Evolutionary conservation across 2,113 vertebrate genomes (phyloP).

Genomic region (Sigmodon hispidus): DNA sequence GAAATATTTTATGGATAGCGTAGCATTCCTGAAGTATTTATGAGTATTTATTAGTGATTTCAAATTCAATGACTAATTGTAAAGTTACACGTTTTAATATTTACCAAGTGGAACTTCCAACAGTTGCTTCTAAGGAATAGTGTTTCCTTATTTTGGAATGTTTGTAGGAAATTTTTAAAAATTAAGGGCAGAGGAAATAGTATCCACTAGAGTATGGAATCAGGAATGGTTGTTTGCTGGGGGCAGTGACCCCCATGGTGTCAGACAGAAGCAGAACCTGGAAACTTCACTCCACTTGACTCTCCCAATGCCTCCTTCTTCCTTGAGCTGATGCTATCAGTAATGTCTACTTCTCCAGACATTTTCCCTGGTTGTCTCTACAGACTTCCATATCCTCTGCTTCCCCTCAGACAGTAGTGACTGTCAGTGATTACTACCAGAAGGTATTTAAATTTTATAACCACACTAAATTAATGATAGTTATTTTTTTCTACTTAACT

Average conservation of each 20-base stretch:
- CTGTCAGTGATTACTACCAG: slow-evolving; percentile 33
- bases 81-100: slow-evolving; percentile 12
- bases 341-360: slow-evolving; percentile 37
- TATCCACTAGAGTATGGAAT: not conserved
- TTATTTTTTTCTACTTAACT: slow-evolving; percentile 27
- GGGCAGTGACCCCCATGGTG: not conserved
- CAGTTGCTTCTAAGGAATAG: slow-evolving; percentile 56
- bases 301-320: not conserved
- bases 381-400: not conserved
- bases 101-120: slow-evolving; percentile 64
- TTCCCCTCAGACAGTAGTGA: not conserved
- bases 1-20: not conserved
- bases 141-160: slow-evolving; percentile 63
- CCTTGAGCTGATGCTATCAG: not conserved
- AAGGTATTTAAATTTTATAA: slow-evolving; percentile 43
- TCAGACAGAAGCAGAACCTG: not conserved
- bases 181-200: not conserved
- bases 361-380: slow-evolving; percentile 12
- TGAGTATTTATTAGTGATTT: slow-evolving; percentile 51
- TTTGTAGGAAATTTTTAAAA: slow-evolving; percentile 54
- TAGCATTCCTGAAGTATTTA: not conserved
- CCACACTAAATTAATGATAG: slow-evolving; percentile 4
- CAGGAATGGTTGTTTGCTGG: slow-evolving; percentile 30
- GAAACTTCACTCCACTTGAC: not conserved
- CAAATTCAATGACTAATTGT: not conserved